Percentiles rank a stretch among this genome's conserved stretches.
Conservation (phyloP, 2,113 vertebrate species). For the Pelecanoides urinatrix region DNA sequence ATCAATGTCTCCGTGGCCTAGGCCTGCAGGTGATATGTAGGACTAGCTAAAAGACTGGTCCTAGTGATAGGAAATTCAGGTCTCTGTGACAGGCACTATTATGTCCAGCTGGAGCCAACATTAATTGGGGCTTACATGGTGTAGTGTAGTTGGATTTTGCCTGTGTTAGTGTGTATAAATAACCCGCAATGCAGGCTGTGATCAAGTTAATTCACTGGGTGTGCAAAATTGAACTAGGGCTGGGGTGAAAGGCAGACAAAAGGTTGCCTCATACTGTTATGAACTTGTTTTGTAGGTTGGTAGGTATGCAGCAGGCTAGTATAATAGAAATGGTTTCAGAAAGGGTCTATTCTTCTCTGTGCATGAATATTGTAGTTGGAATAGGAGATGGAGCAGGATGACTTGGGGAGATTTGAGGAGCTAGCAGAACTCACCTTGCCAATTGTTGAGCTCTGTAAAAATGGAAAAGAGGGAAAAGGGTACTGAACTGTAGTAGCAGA, state of each 20-base stretch:
- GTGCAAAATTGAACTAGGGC: neutral
- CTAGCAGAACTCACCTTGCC: neutral
- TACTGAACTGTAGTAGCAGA: neutral
- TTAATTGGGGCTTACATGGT: neutral
- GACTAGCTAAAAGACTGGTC: neutral
- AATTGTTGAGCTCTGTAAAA: neutral
- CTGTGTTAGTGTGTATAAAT: neutral
- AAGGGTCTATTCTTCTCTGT: neutral
- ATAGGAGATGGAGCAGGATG: neutral
- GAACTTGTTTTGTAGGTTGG: neutral
- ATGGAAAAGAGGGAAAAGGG: neutral
- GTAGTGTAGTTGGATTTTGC: neutral
- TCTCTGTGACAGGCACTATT: neutral
- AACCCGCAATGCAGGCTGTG: neutral
- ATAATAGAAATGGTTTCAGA: neutral
- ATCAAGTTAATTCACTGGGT: conserved; percentile 13
- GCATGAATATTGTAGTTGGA: neutral
- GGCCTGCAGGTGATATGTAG: neutral
- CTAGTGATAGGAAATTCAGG: neutral
- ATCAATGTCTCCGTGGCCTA: neutral
- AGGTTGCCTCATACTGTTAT: neutral
- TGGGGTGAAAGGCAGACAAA: neutral
- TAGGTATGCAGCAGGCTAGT: neutral
- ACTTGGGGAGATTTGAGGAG: neutral
- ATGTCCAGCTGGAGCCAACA: neutral